Evolutionary conservation across 2,888 invertebrate genomes (phyloP).

Genomic region (Tricholauxania praeusta): DNA sequence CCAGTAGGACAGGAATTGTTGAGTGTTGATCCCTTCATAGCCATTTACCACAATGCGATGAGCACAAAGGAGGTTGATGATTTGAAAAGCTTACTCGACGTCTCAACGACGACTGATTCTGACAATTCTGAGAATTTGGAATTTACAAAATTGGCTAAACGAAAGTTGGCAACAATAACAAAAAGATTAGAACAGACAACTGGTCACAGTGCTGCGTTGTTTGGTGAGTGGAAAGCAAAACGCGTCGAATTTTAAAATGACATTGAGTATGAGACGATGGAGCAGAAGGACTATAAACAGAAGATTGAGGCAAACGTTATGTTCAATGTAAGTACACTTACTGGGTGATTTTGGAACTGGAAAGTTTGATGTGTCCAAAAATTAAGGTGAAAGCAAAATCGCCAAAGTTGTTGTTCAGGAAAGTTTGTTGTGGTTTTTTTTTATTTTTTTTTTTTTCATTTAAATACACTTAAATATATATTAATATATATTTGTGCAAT

Average conservation of each 20-base stretch:
- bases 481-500: too few relatives aligned
- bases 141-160: conserved; percentile 47
- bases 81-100: conserved; percentile 51
- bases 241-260: conserved; percentile 52
- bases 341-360: background rate
- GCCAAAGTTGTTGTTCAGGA: too few relatives aligned
- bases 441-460: too few relatives aligned
- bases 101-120: conserved; percentile 22
- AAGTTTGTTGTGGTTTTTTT: too few relatives aligned
- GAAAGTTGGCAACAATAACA: conserved; percentile 42
- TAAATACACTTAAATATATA: too few relatives aligned
- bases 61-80: conserved; percentile 46
- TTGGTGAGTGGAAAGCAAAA: conserved; percentile 53
- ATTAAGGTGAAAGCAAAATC: background rate
- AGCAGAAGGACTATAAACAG: conserved; percentile 8
- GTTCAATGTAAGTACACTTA: conserved; percentile 51
- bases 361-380: conserved; percentile 6
- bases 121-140: conserved; percentile 33
- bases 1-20: conserved; percentile 54
- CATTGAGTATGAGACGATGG: conserved; percentile 32
- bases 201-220: conserved; percentile 39
- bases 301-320: conserved; percentile 51
- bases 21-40: conserved; percentile 55
- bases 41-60: conserved; percentile 54
- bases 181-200: conserved; percentile 41